Conservation (phyloP, 2,113 vertebrate species). For the Mobula birostris region DNA sequence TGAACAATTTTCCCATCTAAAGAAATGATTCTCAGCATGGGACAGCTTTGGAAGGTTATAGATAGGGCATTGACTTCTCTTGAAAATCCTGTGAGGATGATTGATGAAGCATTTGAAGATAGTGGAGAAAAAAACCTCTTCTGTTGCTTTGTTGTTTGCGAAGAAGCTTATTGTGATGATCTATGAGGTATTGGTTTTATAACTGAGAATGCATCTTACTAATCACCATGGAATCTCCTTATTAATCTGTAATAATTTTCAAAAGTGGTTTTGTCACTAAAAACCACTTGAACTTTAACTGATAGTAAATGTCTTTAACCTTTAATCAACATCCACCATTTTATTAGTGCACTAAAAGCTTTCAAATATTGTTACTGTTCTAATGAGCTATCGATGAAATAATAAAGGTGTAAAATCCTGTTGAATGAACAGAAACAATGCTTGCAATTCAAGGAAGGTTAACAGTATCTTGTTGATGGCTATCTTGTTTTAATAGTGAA, state of each 20-base stretch:
- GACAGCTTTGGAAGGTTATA: too few relatives aligned
- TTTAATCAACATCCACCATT: background rate
- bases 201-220: background rate
- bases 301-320: slow-evolving; percentile 1
- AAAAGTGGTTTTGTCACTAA: background rate
- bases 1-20: too few relatives aligned
- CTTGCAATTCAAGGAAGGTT: background rate
- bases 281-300: background rate
- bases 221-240: background rate
- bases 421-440: background rate
- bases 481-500: background rate
- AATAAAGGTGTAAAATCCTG: background rate
- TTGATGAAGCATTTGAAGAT: background rate
- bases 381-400: background rate
- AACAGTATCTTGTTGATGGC: background rate
- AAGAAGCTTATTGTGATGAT: background rate
- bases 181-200: background rate
- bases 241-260: background rate
- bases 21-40: too few relatives aligned
- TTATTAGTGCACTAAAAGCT: background rate
- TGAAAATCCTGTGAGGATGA: background rate
- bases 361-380: background rate
- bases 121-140: background rate
- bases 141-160: background rate
- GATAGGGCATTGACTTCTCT: too few relatives aligned